Evolutionary conservation across 2,888 invertebrate species (phyloP), one percentile per base, ranked within the genome.

Genomic region (Plutella xylostella): DNA sequence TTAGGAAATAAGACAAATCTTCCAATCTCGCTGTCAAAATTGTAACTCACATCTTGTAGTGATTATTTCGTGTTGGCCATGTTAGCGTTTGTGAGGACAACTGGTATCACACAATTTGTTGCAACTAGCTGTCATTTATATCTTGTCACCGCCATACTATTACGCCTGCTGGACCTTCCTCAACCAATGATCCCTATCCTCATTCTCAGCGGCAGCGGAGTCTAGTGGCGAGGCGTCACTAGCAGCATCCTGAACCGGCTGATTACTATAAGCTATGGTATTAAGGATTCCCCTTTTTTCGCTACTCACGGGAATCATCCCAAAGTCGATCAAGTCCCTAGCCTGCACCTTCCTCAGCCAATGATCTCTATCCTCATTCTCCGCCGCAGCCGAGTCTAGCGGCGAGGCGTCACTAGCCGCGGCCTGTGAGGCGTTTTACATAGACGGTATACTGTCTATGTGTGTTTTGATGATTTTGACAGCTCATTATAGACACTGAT

Each of bases 271-370:
- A 2, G 12, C 12, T 4, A 15, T 33, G 33, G 7, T 21, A 12
- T n/a, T n/a, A n/a, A n/a, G n/a, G n/a, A n/a, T n/a, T n/a, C n/a
- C n/a, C n/a, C n/a, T n/a, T n/a, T n/a, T n/a, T n/a, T 1, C n/a
- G 28, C 25, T 9, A 87, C 14, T 87, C 82, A 92, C 92, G 43
- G 97, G 96, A 61, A 97, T 96, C 94, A 97, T 96, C 63, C 98
- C 98, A 83, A 98, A 99, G 76, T 97, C 96, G 57, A 98, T 97
- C 64, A 98, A 89, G 87, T 98, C 97, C 62, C 96, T 78, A 0
- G 97, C 96, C 87, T 98, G 97, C 45, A 97, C 96, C 78, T 92
- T 90, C 55, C 89, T 87, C 55, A 97, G 80, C 59, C 93, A 88
- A 45, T 87, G 85, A 82, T 96, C 96, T 64, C 92, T 90, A 74